These are phyloP conservation scores for Sminthopsis crassicaudata DNA, from an alignment of 2,113 vertebrate genomes.

Conservation along the genomic window DNA sequence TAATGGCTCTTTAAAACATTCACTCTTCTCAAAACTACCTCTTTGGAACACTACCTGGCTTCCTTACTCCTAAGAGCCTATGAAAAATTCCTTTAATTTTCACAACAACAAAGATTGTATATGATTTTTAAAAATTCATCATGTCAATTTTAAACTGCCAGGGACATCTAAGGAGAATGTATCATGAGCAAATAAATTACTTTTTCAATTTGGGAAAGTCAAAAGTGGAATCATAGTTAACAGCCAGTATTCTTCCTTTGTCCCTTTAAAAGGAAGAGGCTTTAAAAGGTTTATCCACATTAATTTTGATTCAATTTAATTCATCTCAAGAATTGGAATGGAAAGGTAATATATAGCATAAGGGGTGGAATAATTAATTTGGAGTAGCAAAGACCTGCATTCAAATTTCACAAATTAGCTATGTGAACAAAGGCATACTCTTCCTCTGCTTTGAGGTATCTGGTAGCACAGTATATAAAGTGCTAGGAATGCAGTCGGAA, in stretches of 20 bases:
- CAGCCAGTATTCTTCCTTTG: background rate
- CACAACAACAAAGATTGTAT: background rate
- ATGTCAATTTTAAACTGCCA: background rate
- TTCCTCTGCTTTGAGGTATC: background rate
- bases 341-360: background rate
- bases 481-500: background rate
- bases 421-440: background rate
- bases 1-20: background rate
- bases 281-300: background rate
- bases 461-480: background rate
- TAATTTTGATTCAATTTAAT: background rate
- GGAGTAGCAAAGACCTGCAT: background rate
- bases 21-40: background rate
- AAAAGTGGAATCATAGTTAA: background rate
- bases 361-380: background rate
- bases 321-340: background rate
- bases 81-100: background rate
- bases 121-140: background rate
- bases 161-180: background rate
- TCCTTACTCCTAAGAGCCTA: background rate
- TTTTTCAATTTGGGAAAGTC: background rate
- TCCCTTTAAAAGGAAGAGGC: background rate
- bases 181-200: background rate
- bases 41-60: background rate
- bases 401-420: background rate